Conservation (phyloP, 2,888 invertebrate species). For the Mesoligia furuncula region DNA sequence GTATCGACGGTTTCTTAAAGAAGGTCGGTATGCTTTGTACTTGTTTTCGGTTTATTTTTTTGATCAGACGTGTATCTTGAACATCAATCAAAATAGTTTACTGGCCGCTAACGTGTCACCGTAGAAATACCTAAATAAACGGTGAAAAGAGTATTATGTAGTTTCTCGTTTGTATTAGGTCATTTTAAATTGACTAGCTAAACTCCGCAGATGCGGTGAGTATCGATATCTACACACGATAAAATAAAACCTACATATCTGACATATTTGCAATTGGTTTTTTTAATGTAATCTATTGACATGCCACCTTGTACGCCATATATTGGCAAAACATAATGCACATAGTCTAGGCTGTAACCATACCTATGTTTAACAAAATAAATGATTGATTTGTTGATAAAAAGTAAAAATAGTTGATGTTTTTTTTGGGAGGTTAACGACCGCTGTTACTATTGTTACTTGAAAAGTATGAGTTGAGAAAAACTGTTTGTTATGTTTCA, state of each 20-base stretch:
- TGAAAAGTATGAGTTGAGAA: no score
- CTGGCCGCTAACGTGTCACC: background rate
- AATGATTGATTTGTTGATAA: background rate
- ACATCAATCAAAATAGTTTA: background rate
- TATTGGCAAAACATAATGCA: no score
- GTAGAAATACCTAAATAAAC: background rate
- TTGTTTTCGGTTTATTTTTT: conserved; percentile 7
- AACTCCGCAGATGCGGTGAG: background rate
- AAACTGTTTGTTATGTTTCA: background rate
- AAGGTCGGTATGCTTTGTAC: background rate
- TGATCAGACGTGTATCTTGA: background rate
- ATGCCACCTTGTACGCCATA: no score
- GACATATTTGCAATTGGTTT: no score
- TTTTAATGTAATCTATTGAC: no score
- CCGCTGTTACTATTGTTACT: background rate
- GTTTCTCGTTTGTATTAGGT: background rate
- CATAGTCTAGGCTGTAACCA: no score
- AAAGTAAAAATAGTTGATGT: background rate
- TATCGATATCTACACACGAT: no score
- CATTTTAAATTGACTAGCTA: background rate
- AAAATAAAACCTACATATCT: background rate
- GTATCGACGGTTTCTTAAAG: conserved; percentile 20
- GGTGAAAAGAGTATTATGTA: background rate
- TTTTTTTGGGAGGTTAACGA: background rate
- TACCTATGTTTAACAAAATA: no score